These are phyloP conservation scores for Diorhabda elongata DNA, from an alignment of 1,140 invertebrate species.

Conservation along the genomic window DNA sequence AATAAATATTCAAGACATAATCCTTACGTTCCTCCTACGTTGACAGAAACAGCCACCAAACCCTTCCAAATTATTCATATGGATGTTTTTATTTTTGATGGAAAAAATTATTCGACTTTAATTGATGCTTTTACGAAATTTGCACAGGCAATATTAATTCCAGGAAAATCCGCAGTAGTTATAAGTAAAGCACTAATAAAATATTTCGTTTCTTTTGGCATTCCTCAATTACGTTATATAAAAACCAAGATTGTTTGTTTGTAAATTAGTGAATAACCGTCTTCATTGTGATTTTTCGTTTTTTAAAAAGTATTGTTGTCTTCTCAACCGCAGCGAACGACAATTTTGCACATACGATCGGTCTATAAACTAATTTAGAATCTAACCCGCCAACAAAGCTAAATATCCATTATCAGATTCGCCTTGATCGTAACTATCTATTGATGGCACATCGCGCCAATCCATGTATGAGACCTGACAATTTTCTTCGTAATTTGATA, in stretches of 20 bases:
- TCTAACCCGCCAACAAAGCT: too few species aligned
- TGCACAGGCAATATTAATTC: not conserved
- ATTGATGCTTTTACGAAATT: conserved; percentile 1
- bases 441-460: too few species aligned
- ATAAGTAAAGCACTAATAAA: not conserved
- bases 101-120: not conserved
- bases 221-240: conserved; percentile 3
- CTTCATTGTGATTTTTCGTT: too few species aligned
- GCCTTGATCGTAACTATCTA: not conserved
- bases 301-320: too few species aligned
- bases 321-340: too few species aligned
- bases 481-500: too few species aligned
- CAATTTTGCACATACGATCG: too few species aligned
- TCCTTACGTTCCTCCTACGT: not conserved
- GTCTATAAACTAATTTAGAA: too few species aligned
- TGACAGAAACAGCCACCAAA: not conserved
- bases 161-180: not conserved
- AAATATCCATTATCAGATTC: not conserved
- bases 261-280: too few species aligned
- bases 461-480: too few species aligned
- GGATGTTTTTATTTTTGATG: not conserved
- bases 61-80: conserved; percentile 3
- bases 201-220: conserved; percentile 4
- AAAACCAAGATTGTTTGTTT: too few species aligned
- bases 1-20: not conserved